phyloP scores from a whole-genome alignment of 2,113 vertebrate genomes.

The Herpetotheres cachinnans region DNA sequence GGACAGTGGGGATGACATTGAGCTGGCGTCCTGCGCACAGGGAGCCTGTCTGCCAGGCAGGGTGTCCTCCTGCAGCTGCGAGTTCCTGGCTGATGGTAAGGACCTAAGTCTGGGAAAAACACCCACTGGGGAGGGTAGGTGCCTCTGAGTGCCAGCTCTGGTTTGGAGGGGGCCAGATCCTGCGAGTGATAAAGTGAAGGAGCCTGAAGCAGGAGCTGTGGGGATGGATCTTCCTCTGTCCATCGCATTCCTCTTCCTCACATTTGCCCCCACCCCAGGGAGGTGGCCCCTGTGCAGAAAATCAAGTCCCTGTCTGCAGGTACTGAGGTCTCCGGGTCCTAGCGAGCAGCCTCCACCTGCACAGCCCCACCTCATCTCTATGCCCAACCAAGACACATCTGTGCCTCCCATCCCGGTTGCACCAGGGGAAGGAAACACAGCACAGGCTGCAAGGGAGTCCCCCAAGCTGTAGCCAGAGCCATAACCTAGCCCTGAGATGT shows the following conservation, averaged over 20 bases:
- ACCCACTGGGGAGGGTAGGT: rapidly evolving
- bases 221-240: background rate
- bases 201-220: background rate
- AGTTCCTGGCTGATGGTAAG: constrained; percentile 90
- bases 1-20: constrained; percentile 92
- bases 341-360: background rate
- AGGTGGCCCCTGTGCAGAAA: background rate
- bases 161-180: background rate
- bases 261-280: rapidly evolving
- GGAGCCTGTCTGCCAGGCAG: constrained; percentile 82
- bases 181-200: background rate
- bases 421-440: background rate
- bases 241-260: background rate
- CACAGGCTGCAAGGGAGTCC: background rate
- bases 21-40: constrained; percentile 86
- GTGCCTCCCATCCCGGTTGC: rapidly evolving
- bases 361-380: background rate
- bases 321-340: background rate
- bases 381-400: background rate
- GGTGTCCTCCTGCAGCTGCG: constrained; percentile 91
- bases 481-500: background rate
- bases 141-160: background rate
- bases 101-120: background rate
- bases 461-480: background rate
- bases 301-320: background rate